These are phyloP conservation scores for Ormyrus labotus DNA, from an alignment of 2,888 invertebrate genomes.

Conservation along the genomic window DNA sequence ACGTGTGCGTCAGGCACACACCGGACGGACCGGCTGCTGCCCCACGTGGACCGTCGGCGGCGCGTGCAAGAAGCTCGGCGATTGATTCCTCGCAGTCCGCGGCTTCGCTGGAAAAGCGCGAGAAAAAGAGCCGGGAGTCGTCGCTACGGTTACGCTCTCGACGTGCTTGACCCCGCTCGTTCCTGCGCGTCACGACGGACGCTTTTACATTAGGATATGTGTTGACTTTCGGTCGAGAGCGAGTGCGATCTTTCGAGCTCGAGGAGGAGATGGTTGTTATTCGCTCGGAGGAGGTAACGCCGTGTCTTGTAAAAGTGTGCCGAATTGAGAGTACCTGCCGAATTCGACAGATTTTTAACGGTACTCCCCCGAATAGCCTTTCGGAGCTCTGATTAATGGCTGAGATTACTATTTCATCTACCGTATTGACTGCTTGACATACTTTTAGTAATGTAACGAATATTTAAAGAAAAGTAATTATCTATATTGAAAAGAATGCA, in stretches of 20 bases:
- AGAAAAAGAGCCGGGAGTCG: background rate
- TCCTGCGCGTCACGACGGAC: no score
- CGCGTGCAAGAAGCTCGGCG: constrained; percentile 3
- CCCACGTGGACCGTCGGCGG: constrained; percentile 12
- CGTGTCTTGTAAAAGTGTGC: constrained; percentile 8
- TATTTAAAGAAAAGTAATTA: no score
- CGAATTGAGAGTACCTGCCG: background rate
- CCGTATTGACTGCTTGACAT: constrained; percentile 1
- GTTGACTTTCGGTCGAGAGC: background rate
- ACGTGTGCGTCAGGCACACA: no score
- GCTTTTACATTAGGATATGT: background rate
- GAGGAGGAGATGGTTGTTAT: no score
- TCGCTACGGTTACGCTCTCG: background rate
- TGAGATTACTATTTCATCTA: constrained; percentile 17
- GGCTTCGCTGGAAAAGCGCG: constrained; percentile 1
- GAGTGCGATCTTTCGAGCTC: no score
- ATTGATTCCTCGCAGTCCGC: constrained; percentile 38
- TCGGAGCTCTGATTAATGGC: constrained; percentile 31
- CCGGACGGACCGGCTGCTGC: background rate
- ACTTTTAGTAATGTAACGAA: background rate
- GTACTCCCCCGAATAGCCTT: constrained; percentile 14
- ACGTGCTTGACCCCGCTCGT: background rate
- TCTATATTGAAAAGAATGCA: no score
- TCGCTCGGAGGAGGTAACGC: no score
- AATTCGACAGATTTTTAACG: constrained; percentile 31